Percentiles rank a stretch among this genome's conserved stretches.
These are phyloP conservation scores for Coleophora deauratella DNA, from an alignment of 2,888 invertebrate genomes.

Conservation along the genomic window DNA sequence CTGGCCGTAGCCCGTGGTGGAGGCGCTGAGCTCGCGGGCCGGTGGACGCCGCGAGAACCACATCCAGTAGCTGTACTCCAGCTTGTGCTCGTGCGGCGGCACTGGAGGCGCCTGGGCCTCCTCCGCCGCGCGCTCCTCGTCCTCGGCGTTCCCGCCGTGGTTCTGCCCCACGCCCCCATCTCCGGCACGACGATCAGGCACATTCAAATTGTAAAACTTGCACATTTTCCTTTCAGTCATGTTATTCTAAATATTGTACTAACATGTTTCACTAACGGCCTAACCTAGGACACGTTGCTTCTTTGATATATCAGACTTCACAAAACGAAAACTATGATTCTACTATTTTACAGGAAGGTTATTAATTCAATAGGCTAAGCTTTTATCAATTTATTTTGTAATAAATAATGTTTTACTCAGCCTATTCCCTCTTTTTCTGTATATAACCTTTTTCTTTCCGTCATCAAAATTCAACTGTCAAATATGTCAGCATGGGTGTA, in stretches of 20 bases:
- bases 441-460: constrained; percentile 72
- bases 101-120: constrained; percentile 66
- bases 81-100: constrained; percentile 89
- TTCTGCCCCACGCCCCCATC: constrained; percentile 46
- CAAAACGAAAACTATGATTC: constrained; percentile 33
- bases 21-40: constrained; percentile 53
- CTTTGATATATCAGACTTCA: constrained; percentile 40
- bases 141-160: constrained; percentile 44
- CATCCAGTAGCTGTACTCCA: constrained; percentile 95
- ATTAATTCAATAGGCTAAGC: constrained; percentile 30
- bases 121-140: constrained; percentile 53
- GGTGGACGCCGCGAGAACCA: constrained; percentile 84
- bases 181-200: constrained; percentile 66
- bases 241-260: constrained; percentile 60
- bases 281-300: constrained; percentile 72
- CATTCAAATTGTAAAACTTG: constrained; percentile 72
- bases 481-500: constrained; percentile 46
- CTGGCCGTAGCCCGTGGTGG: constrained; percentile 67
- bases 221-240: constrained; percentile 74
- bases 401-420: constrained; percentile 43
- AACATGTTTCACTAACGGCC: constrained; percentile 71
- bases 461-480: constrained; percentile 72
- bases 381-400: constrained; percentile 33
- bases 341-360: constrained; percentile 33
- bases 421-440: constrained; percentile 67